phyloP scores from a whole-genome alignment of 2,797 vertebrate genomes.

The Streptopelia turtur region DNA sequence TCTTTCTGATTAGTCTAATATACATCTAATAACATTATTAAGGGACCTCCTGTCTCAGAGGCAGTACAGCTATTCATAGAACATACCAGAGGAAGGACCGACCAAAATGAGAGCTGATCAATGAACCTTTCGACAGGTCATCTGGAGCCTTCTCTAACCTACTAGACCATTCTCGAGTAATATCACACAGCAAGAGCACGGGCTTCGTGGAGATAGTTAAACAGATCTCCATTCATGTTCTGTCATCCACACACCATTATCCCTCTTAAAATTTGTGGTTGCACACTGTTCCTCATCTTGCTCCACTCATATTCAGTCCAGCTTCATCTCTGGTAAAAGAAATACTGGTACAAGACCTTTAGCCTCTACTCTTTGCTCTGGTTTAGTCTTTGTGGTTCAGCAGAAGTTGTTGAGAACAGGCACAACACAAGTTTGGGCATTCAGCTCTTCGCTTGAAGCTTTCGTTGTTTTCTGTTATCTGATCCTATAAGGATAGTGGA shows the following conservation, averaged over 20 bases:
- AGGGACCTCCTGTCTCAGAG: background rate
- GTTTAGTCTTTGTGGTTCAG: background rate
- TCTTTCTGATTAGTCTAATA: background rate
- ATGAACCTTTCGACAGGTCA: background rate
- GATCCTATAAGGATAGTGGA: background rate
- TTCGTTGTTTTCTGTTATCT: background rate
- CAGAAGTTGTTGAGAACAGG: background rate
- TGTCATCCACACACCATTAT: background rate
- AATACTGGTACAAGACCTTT: background rate
- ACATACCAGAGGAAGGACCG: background rate
- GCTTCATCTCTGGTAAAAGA: background rate
- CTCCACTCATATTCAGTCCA: background rate
- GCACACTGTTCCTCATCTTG: background rate
- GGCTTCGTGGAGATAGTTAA: background rate
- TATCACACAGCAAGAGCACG: rapidly evolving
- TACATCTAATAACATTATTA: background rate
- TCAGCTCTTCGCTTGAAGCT: background rate
- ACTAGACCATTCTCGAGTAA: background rate
- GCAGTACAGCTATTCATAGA: background rate
- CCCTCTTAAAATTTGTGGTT: background rate
- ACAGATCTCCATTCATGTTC: background rate
- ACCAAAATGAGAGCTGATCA: background rate
- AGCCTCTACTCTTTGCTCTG: background rate
- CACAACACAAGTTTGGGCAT: background rate
- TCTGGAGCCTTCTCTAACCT: background rate